Conservation (phyloP, 2,113 vertebrate genomes). For the Oxyruncus cristatus region DNA sequence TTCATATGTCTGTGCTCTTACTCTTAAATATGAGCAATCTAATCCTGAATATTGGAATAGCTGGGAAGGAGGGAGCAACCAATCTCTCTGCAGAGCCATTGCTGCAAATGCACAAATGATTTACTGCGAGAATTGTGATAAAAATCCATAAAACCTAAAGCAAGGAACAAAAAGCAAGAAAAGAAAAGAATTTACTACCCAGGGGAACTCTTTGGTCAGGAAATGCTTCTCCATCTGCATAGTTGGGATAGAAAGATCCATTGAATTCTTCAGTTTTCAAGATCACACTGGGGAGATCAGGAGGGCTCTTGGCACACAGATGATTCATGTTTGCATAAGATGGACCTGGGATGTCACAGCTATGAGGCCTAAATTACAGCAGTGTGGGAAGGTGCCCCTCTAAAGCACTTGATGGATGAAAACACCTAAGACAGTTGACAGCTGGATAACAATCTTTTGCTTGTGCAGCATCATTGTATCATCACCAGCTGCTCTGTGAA, state of each 20-base stretch:
- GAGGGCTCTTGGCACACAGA: background rate
- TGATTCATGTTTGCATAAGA: background rate
- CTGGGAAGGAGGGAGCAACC: background rate
- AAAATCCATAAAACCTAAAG: background rate
- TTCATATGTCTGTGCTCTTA: background rate
- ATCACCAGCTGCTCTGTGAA: slow-evolving; percentile 28
- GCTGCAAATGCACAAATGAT: background rate
- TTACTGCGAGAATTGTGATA: background rate
- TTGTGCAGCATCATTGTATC: background rate
- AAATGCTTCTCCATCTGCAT: background rate
- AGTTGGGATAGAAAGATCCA: background rate
- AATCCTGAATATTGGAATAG: background rate
- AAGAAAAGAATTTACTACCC: background rate
- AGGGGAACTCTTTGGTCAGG: background rate
- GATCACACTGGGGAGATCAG: background rate
- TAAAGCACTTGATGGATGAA: background rate
- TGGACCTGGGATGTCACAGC: background rate
- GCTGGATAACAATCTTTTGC: slow-evolving; percentile 43
- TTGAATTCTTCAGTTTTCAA: background rate
- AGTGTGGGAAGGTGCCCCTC: background rate
- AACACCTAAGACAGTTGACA: background rate
- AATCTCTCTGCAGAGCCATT: background rate
- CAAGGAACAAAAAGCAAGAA: background rate
- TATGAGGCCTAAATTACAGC: background rate
- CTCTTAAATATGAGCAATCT: background rate